Base-by-base conservation (phyloP, 1,140 invertebrate species). In the Cardiocondyla obscurior region DNA sequence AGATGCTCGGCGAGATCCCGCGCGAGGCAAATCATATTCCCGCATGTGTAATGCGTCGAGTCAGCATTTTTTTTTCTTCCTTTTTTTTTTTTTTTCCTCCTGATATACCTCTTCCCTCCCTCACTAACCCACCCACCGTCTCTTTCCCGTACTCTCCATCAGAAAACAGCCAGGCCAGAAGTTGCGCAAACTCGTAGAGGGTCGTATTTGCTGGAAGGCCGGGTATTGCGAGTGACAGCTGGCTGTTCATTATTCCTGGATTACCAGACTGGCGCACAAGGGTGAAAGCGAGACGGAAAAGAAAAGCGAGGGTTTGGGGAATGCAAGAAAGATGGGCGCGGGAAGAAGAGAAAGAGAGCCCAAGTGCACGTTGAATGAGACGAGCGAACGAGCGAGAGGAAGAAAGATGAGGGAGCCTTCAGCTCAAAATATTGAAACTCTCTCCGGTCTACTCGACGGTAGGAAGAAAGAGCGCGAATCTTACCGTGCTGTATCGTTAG, bases 231-330 rank as follows among this genome's bases (percentile, higher is more conserved):
- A 91, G 90, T 91, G 92, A 93, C 92, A 93, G 89, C 90, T 91
- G 90, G 85, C 90, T 93, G 92, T 93, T 93, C 92, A 93, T 93
- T 92, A 93, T 93, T 93, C 90, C 88, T 86, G 90, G 90, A 93
- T 93, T 92, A 93, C 88, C 84, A 82, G 85, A 77, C 85, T 88
- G 86, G 69, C 60, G 81, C 65, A 65, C 83, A 51, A 81, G 86
- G 65, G 83, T 85, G 51, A 86, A 82, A 81, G 79, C 51, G 60
- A 57, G 82, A 65, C n/a, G 51, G 65, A 57, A n/a, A 53, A 73
- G 82, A 33, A 70, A 72, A 49, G n/a, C 33, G 64, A 65, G 73
- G 79, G 67, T 55, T n/a, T 46, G 58, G n/a, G 22, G 36, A 44
- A 12, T 28, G 44, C 57, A 36, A 60, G 39, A 39, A 64, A n/a